Evolutionary conservation across 2,797 vertebrate species (phyloP).

Genomic region (Sparidentex hasta): DNA sequence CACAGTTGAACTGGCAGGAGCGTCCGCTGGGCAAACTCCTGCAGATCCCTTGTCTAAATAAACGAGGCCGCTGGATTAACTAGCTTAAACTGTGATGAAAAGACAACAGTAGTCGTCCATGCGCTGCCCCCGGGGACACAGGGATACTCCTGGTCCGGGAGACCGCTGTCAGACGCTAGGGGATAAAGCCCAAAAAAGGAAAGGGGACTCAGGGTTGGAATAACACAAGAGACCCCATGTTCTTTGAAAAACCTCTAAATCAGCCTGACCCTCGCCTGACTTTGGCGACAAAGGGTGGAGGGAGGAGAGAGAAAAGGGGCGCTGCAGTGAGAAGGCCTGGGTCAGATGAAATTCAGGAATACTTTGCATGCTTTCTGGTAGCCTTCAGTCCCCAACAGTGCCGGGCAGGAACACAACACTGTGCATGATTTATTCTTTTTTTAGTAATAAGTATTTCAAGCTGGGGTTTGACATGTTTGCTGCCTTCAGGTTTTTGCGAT

Average conservation of each 20-base stretch:
- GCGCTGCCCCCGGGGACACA: constrained; percentile 56
- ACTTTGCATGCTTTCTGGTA: constrained; percentile 3
- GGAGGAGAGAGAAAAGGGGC: constrained; percentile 9
- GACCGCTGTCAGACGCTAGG: constrained; percentile 35
- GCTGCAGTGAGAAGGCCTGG: not conserved
- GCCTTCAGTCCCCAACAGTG: not conserved
- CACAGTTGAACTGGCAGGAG: constrained; percentile 62
- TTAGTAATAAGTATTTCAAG: not conserved
- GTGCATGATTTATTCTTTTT: not conserved
- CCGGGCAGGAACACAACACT: not conserved
- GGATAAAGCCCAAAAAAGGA: constrained; percentile 46
- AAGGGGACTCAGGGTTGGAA: constrained; percentile 67
- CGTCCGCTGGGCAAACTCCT: constrained; percentile 63
- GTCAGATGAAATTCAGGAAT: not conserved
- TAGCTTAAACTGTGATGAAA: constrained; percentile 83
- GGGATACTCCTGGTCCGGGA: constrained; percentile 49
- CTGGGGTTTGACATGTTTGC: not conserved
- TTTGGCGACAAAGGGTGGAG: constrained; percentile 52
- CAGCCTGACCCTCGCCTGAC: constrained; percentile 73
- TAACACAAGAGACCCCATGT: constrained; percentile 68
- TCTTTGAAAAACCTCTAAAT: constrained; percentile 72
- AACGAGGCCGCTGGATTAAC: constrained; percentile 77
- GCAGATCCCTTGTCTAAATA: constrained; percentile 80
- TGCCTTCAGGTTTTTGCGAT: not conserved
- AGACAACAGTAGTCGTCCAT: constrained; percentile 80